Evolutionary conservation across 2,888 invertebrate genomes (phyloP), one percentile per base, ranked within the genome.

Genomic region (Gasteruption jaculator): DNA sequence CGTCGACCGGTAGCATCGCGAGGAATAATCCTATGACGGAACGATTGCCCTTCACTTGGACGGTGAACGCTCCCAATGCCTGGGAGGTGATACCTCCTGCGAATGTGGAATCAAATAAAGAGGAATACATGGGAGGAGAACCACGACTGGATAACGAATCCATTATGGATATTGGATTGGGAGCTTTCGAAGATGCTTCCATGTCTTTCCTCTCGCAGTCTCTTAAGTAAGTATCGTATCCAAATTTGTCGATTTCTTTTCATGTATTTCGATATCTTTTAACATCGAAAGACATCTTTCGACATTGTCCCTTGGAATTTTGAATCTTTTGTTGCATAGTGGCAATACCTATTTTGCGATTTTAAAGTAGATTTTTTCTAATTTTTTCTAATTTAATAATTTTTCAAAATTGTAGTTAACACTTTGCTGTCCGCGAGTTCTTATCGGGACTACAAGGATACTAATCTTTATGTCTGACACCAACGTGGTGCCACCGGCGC

Each of bases 161-260:
- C 8, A 37, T 36, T 27, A 30, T 48, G 6, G 57, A 58, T 12
- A 45, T 54, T 15, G 56, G 51, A 38, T 46, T 60, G 15, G 53
- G 54, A 14, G n/a, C n/a, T 21, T 50, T 63, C 5, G 61, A 62
- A 33, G 65, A 65, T 20, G 58, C 57, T 19, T 65, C 68, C 2
- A 63, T 64, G 57, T 63, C 68, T 16, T 60, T 67, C 45, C 53
- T 69, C 18, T 68, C 69, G 1, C 55, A 56, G 20, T 68, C 68
- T 4, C 45, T 69, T 4, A 67, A 68, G 68, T 68, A 49, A 59
- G 60, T 54, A 27, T 11, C 32, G 38, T 43, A 2, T 31, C 22
- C 14, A 10, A 8, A 16, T 10, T 24, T n/a, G 19, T 16, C 30
- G 4, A 7, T 14, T 8, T 14, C 22, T 18, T 22, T 32, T 25